Conservation (phyloP, 1,140 invertebrate species). For the Globodera ellingtonae region DNA sequence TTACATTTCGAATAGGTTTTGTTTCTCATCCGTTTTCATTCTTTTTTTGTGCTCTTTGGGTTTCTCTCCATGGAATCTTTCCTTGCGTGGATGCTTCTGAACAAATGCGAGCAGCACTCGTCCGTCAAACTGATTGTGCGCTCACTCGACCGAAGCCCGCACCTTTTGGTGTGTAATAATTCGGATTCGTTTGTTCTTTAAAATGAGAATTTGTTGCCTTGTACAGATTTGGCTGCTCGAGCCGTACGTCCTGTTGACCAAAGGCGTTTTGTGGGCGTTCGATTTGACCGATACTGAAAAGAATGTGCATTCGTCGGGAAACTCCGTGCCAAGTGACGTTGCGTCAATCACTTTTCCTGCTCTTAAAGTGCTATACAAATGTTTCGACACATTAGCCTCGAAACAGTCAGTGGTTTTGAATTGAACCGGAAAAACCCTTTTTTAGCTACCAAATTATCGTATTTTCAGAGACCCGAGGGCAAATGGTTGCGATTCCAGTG, state of each 20-base stretch:
- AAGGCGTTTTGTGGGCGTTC: conserved; percentile 32
- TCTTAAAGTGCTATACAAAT: conserved; percentile 55
- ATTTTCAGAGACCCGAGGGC: conserved; percentile 53
- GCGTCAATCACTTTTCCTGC: conserved; percentile 48
- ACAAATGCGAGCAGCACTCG: conserved; percentile 49
- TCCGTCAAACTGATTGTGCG: conserved; percentile 56
- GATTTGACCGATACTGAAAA: neutral
- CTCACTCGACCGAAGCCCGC: conserved; percentile 45
- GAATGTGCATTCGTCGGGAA: neutral
- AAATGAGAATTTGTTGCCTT: neutral
- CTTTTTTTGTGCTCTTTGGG: conserved; percentile 36
- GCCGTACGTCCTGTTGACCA: conserved; percentile 54
- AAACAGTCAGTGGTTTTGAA: conserved; percentile 32
- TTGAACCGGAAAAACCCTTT: neutral
- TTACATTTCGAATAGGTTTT: conserved; percentile 20
- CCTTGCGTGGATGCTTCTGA: conserved; percentile 53
- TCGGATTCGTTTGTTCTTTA: too few species aligned
- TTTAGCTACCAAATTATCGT: neutral
- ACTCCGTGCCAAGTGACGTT: conserved; percentile 14
- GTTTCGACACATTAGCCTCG: conserved; percentile 48
- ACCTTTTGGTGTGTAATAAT: conserved; percentile 41
- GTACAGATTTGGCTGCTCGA: conserved; percentile 55
- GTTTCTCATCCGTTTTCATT: conserved; percentile 12
- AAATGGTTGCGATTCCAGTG: conserved; percentile 56
- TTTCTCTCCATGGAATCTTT: conserved; percentile 42